A percentile compares a stretch with the other conserved stretches of the same genome.
Conservation (phyloP, 1,140 invertebrate species). For the Magallana ariakensis region DNA sequence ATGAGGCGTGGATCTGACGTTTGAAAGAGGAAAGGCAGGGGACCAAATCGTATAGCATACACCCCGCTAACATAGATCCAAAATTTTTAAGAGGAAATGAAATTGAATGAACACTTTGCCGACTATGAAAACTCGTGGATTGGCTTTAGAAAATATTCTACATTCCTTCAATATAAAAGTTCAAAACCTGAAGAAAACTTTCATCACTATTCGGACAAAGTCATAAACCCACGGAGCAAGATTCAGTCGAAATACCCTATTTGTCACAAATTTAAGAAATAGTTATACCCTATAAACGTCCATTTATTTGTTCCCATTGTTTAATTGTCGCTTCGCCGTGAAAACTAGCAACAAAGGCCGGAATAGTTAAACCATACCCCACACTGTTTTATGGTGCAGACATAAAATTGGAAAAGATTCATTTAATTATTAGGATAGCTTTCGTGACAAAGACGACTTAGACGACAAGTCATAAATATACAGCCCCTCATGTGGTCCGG, state of each 20-base stretch:
- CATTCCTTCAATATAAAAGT: no score
- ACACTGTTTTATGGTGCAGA: slow-evolving; percentile 26
- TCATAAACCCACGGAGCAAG: neutral
- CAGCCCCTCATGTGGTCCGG: slow-evolving; percentile 8
- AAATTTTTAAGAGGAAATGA: neutral
- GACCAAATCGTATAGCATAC: neutral
- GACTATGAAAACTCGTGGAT: neutral
- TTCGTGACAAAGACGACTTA: slow-evolving; percentile 19
- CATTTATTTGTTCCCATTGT: slow-evolving; percentile 32
- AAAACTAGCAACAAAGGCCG: slow-evolving; percentile 25
- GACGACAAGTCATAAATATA: slow-evolving; percentile 11
- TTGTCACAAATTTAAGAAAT: slow-evolving; percentile 11
- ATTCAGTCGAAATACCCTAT: neutral
- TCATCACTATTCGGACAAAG: neutral
- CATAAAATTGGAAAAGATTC: slow-evolving; percentile 33
- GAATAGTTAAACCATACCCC: slow-evolving; percentile 22
- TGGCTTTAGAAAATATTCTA: no score
- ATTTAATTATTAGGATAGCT: slow-evolving; percentile 37
- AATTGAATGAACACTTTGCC: neutral
- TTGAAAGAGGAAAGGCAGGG: neutral
- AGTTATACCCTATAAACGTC: slow-evolving; percentile 5
- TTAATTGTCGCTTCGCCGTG: slow-evolving; percentile 17
- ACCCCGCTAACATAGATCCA: slow-evolving; percentile 19
- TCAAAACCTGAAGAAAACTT: neutral
- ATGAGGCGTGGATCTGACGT: neutral